Percentiles rank a stretch among this genome's conserved stretches.
Evolutionary conservation across 2,888 invertebrate genomes (phyloP).

Genomic region (Xestia c-nigrum): DNA sequence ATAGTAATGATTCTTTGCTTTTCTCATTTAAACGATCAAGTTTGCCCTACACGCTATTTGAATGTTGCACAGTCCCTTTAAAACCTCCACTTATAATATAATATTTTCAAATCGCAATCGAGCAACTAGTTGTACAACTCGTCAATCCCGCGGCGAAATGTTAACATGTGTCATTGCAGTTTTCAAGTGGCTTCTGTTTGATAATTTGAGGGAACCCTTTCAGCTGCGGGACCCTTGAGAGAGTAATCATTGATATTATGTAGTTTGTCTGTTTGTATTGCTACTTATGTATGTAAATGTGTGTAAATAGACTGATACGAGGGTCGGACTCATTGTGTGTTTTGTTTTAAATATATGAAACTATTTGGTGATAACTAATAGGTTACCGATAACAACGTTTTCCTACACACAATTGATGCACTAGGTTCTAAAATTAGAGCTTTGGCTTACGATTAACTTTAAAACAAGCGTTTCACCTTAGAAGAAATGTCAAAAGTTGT

Average conservation of each 20-base stretch:
- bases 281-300: constrained; percentile 55
- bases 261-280: constrained; percentile 78
- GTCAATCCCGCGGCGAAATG: constrained; percentile 73
- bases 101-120: constrained; percentile 23
- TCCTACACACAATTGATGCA: background rate
- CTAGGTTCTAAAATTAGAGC: background rate
- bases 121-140: constrained; percentile 66
- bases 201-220: constrained; percentile 86
- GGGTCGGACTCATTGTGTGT: background rate
- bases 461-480: background rate
- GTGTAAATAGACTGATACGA: constrained; percentile 18
- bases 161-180: constrained; percentile 89
- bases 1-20: constrained; percentile 25
- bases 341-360: background rate
- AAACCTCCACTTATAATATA: background rate
- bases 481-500: background rate
- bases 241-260: constrained; percentile 81
- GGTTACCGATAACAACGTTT: background rate
- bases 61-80: background rate
- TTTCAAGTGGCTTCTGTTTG: constrained; percentile 87
- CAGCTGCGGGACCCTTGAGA: constrained; percentile 73
- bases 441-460: background rate
- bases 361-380: background rate
- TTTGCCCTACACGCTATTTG: background rate
- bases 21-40: constrained; percentile 18